Conservation (phyloP, 2,797 vertebrate genomes). For the Rachycentron canadum region DNA sequence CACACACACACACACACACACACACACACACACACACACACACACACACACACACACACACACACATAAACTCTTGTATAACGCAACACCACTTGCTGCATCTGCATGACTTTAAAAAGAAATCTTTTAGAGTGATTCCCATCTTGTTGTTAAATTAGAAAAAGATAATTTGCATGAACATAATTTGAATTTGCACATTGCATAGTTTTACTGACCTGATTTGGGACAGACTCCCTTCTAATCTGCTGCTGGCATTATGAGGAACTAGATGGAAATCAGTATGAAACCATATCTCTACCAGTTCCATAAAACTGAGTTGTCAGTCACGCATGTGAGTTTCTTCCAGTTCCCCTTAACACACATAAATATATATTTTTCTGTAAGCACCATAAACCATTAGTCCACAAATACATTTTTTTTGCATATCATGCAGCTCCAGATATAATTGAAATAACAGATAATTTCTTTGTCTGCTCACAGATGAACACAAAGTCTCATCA, state of each 20-base stretch:
- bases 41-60: not conserved
- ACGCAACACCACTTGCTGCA: too few species aligned
- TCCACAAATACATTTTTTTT: too few species aligned
- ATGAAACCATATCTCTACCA: not conserved
- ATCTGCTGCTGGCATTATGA: constrained; percentile 7
- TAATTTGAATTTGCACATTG: constrained; percentile 12
- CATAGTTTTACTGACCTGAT: constrained; percentile 18
- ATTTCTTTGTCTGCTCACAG: not conserved
- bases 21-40: not conserved
- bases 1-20: not conserved
- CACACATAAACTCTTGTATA: not conserved
- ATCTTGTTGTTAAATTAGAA: constrained; percentile 1
- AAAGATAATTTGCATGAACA: constrained; percentile 22
- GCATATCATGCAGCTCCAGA: too few species aligned
- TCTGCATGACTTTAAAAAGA: not conserved
- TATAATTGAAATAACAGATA: not conserved
- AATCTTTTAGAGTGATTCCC: not conserved
- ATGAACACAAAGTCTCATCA: not conserved
- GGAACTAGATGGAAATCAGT: not conserved
- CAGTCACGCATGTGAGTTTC: constrained; percentile 2
- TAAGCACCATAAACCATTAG: too few species aligned
- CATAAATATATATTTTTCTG: too few species aligned
- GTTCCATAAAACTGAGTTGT: not conserved
- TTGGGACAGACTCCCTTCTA: not conserved
- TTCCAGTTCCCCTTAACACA: not conserved